Base-by-base conservation (phyloP, 2,113 vertebrate species). In the Caranx ignobilis region DNA sequence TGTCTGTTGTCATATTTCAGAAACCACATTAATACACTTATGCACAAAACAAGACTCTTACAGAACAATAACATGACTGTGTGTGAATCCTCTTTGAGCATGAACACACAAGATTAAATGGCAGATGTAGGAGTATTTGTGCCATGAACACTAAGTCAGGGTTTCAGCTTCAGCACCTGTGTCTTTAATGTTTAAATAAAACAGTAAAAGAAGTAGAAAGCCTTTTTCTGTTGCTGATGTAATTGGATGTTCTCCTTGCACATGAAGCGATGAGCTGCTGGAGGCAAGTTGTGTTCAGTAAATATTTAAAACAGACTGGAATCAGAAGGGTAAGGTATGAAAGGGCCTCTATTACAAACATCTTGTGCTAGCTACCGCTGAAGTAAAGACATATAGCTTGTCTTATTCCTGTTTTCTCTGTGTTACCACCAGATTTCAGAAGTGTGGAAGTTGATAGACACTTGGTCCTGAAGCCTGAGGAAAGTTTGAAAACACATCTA, bases 251-350 rank as follows among this genome's bases (percentile, higher is more conserved):
- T 52, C 8, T 54, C 43, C 8, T 54, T 62, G 8, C 19, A 18
- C 55, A 32, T 60, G 3, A 52, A n/a, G 7, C 10, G 7, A 19
- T 21, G 61, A 72, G 45, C 55, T 47, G 71, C 18, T 6, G 26
- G 26, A 26, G 26, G 26, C 26, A 26, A 26, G 26, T 26, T 26
- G 26, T 26, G 50, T 21, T 54, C 9, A 54, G 19, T 54, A 11
- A 54, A 54, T 70, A 39, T 70, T 70, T 43, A 7, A 71, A 71
- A 71, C 3, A 21, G 31, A 57, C 11, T 64, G 34, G 68, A 52
- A 62, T 4, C 55, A 56, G 56, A 47, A n/a, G 54, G 48, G 55
- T 37, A n/a, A 4, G 48, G 18, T 59, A 65, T 39, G 43, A 65
- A 56, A 48, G 37, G 11, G 31, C 9, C n/a, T 65, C 21, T 5